Conservation (phyloP, 2,888 invertebrate species). For the Drosophila siamana region DNA sequence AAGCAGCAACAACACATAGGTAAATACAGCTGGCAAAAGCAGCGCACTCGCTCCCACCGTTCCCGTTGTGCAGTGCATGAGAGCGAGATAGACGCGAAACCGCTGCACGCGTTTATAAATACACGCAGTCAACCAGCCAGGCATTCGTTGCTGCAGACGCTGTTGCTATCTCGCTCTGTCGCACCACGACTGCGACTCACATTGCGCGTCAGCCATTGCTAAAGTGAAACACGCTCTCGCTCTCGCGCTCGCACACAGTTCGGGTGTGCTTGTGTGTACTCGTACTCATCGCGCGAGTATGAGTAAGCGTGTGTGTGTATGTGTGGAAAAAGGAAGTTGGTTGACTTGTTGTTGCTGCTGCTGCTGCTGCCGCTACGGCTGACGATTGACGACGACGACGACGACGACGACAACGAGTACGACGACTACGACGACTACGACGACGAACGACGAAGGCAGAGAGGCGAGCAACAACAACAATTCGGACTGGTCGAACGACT, state of each 20-base stretch:
- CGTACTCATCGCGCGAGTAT: neutral
- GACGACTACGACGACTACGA: constrained; percentile 18
- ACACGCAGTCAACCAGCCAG: constrained; percentile 48
- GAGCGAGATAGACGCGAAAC: constrained; percentile 13
- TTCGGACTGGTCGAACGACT: constrained; percentile 73
- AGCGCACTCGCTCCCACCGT: constrained; percentile 51
- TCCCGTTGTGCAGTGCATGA: neutral
- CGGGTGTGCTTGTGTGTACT: constrained; percentile 3
- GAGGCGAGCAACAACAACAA: constrained; percentile 47
- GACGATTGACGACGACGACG: constrained; percentile 29
- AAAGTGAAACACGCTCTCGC: constrained; percentile 41
- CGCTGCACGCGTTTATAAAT: constrained; percentile 32
- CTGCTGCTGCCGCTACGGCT: neutral
- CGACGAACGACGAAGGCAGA: constrained; percentile 25
- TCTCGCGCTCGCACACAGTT: constrained; percentile 50
- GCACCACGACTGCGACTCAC: no score
- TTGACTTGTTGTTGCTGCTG: constrained; percentile 35
- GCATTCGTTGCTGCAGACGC: constrained; percentile 15
- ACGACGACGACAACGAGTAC: constrained; percentile 14
- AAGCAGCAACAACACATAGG: constrained; percentile 73
- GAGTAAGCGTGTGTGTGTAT: constrained; percentile 18
- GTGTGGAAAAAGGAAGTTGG: constrained; percentile 44
- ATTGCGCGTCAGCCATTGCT: constrained; percentile 69
- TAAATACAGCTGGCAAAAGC: constrained; percentile 69
- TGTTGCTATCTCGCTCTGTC: constrained; percentile 30